Conservation (phyloP, 2,797 vertebrate genomes). For the Podarcis lilfordi region DNA sequence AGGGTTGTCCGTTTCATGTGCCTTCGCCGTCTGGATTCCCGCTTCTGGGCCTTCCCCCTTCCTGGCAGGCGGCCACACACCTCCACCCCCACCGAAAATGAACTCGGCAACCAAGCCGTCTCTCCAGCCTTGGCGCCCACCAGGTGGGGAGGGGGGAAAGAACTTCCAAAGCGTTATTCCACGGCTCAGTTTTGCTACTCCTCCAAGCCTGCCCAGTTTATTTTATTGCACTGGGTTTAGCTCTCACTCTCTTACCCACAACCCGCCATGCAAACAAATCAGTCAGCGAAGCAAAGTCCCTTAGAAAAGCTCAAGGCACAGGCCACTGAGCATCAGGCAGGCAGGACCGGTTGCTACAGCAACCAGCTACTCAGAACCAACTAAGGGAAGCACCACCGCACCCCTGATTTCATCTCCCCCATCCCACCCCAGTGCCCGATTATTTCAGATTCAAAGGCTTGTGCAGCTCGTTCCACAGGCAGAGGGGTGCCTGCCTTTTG, state of each 20-base stretch:
- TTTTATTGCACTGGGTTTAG: background rate
- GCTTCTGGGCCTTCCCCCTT: background rate
- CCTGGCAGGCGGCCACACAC: background rate
- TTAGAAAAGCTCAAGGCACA: slow-evolving; percentile 41
- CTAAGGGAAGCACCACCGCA: background rate
- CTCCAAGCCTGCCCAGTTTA: background rate
- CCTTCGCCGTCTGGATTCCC: background rate
- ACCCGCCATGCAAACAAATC: background rate
- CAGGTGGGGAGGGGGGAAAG: background rate
- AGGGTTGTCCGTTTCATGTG: background rate
- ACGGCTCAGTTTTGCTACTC: background rate
- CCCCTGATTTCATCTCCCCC: background rate
- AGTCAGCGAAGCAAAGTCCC: background rate
- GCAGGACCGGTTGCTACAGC: slow-evolving; percentile 33
- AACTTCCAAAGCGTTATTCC: background rate
- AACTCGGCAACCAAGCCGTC: background rate
- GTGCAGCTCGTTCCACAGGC: slow-evolving; percentile 11
- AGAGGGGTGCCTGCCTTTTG: background rate
- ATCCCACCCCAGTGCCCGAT: background rate
- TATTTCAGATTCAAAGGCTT: slow-evolving; percentile 5
- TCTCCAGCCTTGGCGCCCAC: background rate
- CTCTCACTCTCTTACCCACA: background rate
- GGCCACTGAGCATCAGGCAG: slow-evolving; percentile 25
- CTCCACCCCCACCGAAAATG: background rate
- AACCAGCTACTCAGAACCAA: slow-evolving; percentile 39